Evolutionary conservation across 2,797 vertebrate species (phyloP).

Genomic region (Silurus lanzhouensis): DNA sequence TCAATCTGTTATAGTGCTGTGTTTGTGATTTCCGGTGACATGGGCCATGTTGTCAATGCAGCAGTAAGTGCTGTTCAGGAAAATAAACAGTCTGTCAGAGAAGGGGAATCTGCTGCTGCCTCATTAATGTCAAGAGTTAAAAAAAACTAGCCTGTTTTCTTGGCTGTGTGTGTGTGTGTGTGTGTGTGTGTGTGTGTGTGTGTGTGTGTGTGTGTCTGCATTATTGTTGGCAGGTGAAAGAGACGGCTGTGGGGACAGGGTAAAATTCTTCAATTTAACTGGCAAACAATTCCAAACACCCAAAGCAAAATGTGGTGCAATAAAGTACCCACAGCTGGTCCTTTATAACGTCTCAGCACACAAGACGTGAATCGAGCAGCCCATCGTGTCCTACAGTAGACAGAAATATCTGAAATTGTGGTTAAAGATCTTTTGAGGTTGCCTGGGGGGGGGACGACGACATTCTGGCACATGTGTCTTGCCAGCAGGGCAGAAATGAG

Average conservation of each 20-base stretch:
- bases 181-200: slow-evolving; percentile 9
- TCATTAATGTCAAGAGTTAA: slow-evolving; percentile 3
- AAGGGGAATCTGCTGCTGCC: not conserved
- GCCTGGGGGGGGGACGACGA: too few relatives aligned
- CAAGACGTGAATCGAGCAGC: not conserved
- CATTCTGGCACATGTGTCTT: too few relatives aligned
- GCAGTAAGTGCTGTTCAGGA: slow-evolving; percentile 12
- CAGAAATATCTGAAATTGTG: not conserved
- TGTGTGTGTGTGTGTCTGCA: not conserved
- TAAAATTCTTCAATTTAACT: slow-evolving; percentile 5
- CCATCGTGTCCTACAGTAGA: not conserved
- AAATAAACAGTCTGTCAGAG: slow-evolving; percentile 36
- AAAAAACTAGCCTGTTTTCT: slow-evolving; percentile 3
- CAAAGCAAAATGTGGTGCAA: not conserved
- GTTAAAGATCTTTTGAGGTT: not conserved
- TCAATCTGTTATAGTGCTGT: not conserved
- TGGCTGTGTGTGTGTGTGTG: slow-evolving; percentile 6
- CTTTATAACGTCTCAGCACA: not conserved
- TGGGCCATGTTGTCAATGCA: slow-evolving; percentile 5
- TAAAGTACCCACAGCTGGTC: not conserved
- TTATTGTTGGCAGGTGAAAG: not conserved
- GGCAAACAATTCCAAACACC: not conserved
- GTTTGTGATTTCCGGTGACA: slow-evolving; percentile 1
- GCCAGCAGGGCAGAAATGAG: too few relatives aligned
- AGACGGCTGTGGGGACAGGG: not conserved